Percentiles rank a stretch among this genome's conserved stretches.
Conservation (phyloP, 1,140 invertebrate genomes). For the Musca domestica region DNA sequence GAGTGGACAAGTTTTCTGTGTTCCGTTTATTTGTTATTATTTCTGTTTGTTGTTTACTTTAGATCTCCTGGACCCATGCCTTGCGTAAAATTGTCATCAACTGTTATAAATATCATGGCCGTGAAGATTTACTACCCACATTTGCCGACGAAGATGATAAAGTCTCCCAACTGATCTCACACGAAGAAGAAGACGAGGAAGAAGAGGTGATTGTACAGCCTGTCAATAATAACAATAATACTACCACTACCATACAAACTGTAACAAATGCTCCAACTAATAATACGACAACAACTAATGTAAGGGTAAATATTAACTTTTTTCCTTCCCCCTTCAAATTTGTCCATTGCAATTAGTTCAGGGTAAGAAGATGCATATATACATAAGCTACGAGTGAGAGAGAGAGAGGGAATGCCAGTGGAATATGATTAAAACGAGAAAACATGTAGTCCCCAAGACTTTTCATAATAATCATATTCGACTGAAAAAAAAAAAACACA, state of each 20-base stretch:
- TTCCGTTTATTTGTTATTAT: conserved; percentile 29
- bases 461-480: too few relatives aligned
- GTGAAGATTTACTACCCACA: conserved; percentile 91
- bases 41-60: conserved; percentile 34
- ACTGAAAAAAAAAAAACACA: too few relatives aligned
- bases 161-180: conserved; percentile 53
- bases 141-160: conserved; percentile 92
- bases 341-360: conserved; percentile 46
- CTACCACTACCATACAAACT: conserved; percentile 55
- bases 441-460: too few relatives aligned
- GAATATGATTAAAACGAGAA: too few relatives aligned
- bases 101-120: conserved; percentile 96
- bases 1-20: conserved; percentile 38
- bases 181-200: conserved; percentile 49
- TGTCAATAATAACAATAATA: conserved; percentile 38
- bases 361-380: not conserved
- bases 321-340: too few relatives aligned
- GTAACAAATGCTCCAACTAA: conserved; percentile 37
- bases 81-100: conserved; percentile 95
- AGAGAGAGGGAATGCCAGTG: too few relatives aligned
- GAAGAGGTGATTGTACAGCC: conserved; percentile 37
- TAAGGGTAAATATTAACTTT: conserved; percentile 35
- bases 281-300: conserved; percentile 34
- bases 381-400: not conserved
- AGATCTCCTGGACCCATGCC: conserved; percentile 99